phyloP scores from a whole-genome alignment of 2,888 invertebrate genomes.

The Lagria hirta region DNA sequence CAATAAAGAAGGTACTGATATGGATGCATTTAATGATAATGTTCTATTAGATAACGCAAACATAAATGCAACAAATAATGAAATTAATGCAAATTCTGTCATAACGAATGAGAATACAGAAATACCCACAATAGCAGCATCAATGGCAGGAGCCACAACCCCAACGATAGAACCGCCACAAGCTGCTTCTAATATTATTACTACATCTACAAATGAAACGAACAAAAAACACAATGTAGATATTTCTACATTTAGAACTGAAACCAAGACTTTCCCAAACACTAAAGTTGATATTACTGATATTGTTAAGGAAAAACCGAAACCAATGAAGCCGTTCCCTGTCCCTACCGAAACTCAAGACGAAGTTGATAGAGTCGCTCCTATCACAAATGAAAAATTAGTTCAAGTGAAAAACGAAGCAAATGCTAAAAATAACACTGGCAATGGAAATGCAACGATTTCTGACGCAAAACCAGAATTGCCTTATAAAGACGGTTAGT shows the following conservation, averaged over 20 bases:
- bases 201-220: conserved; percentile 25
- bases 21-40: conserved; percentile 60
- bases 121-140: too few relatives aligned
- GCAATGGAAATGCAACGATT: conserved; percentile 28
- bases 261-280: conserved; percentile 33
- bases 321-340: conserved; percentile 35
- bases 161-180: conserved; percentile 5
- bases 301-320: conserved; percentile 50
- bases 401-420: conserved; percentile 51
- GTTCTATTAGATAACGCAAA: conserved; percentile 36
- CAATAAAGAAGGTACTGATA: conserved; percentile 63
- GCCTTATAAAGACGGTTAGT: conserved; percentile 51
- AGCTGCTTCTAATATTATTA: conserved; percentile 8
- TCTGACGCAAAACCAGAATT: conserved; percentile 37
- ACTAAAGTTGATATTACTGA: conserved; percentile 46
- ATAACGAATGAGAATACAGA: conserved; percentile 18
- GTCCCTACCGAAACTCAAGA: conserved; percentile 33
- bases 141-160: conserved; percentile 13
- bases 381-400: conserved; percentile 46
- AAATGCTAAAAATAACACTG: conserved; percentile 45
- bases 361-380: conserved; percentile 46
- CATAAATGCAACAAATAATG: conserved; percentile 32
- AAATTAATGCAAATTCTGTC: conserved; percentile 39
- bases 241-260: conserved; percentile 28
- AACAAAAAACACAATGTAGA: conserved; percentile 31